Evolutionary conservation across 2,888 invertebrate species (phyloP).

Genomic region (Conistra vaccinii): DNA sequence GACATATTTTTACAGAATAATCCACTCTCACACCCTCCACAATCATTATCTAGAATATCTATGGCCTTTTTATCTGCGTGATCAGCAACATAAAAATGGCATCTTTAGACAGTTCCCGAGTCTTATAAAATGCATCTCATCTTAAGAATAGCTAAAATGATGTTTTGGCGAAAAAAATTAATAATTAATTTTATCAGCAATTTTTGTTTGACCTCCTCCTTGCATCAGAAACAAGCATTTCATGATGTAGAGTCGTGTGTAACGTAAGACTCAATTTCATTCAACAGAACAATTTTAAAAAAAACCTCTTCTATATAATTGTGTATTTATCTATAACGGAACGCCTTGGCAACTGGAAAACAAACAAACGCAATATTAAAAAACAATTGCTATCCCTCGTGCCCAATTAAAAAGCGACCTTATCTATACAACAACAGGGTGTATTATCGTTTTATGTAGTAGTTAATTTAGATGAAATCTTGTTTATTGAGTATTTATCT

Average conservation of each 20-base stretch:
- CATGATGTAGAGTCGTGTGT: conserved; percentile 33
- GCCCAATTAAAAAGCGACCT: conserved; percentile 64
- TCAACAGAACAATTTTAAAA: not conserved
- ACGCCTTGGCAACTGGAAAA: conserved; percentile 67
- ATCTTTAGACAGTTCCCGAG: not conserved
- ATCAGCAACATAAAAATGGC: not conserved
- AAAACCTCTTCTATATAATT: conserved; percentile 9
- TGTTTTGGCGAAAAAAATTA: conserved; percentile 20
- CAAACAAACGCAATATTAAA: conserved; percentile 69
- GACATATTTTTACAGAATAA: not conserved
- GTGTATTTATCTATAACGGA: conserved; percentile 56
- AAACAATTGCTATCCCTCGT: conserved; percentile 61
- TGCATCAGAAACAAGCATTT: conserved; percentile 23
- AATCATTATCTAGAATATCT: not conserved
- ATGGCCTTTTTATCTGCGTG: not conserved
- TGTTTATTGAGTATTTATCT: conserved; percentile 77
- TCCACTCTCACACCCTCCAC: not conserved
- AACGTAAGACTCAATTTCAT: not conserved
- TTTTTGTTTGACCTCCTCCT: conserved; percentile 57
- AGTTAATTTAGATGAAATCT: conserved; percentile 67
- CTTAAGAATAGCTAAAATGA: not conserved
- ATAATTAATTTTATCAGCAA: conserved; percentile 42
- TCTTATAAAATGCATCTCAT: conserved; percentile 12
- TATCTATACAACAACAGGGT: conserved; percentile 64
- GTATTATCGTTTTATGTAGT: conserved; percentile 53